Conservation (phyloP, 2,797 vertebrate species). For the Xiphophorus birchmanni region DNA sequence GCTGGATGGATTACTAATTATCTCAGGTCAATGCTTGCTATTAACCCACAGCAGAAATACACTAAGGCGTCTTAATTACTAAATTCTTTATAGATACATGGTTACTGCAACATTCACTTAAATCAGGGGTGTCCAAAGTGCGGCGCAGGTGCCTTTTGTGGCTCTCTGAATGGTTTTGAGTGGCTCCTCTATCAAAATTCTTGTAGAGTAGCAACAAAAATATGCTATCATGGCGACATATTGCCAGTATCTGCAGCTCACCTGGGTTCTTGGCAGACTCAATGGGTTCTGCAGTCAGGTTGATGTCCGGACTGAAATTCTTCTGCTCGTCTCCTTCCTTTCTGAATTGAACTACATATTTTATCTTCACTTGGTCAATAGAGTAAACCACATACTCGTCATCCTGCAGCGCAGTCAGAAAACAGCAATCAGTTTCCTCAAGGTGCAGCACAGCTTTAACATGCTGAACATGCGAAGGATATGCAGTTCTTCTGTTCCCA, state of each 20-base stretch:
- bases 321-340: slow-evolving; percentile 77
- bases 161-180: too few species aligned
- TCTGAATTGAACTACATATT: slow-evolving; percentile 84
- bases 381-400: slow-evolving; percentile 90
- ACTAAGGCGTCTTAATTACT: not conserved
- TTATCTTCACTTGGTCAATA: slow-evolving; percentile 85
- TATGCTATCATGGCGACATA: not conserved
- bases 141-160: too few species aligned
- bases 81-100: too few species aligned
- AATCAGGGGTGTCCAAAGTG: too few species aligned
- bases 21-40: not conserved
- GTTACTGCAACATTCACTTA: too few species aligned
- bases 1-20: too few species aligned
- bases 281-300: slow-evolving; percentile 31
- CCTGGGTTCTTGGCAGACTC: slow-evolving; percentile 23
- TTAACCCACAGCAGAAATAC: not conserved
- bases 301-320: slow-evolving; percentile 71
- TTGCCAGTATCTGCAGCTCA: slow-evolving; percentile 15
- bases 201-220: not conserved
- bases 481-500: slow-evolving; percentile 43
- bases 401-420: slow-evolving; percentile 73
- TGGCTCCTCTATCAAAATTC: not conserved
- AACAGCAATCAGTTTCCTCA: not conserved
- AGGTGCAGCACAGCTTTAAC: not conserved
- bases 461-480: too few species aligned